Percentiles rank a stretch among this genome's conserved stretches.
Conservation (phyloP, 2,113 vertebrate species). For the Ia io region DNA sequence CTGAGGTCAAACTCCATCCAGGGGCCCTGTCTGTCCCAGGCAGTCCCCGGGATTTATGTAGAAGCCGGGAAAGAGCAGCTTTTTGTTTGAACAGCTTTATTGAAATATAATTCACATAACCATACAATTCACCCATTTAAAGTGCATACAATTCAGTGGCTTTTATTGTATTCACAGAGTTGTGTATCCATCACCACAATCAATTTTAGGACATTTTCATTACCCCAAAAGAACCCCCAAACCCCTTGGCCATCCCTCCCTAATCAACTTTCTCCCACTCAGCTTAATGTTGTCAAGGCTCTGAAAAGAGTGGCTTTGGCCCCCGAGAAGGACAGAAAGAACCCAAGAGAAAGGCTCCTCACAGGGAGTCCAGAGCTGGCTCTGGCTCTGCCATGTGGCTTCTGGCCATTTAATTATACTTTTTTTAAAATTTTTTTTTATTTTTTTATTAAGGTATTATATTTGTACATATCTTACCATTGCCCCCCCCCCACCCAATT, state of each 20-base stretch:
- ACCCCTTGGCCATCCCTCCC: background rate
- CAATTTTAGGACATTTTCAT: slow-evolving; percentile 33
- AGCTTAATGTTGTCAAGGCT: background rate
- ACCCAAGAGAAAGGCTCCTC: background rate
- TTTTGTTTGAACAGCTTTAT: slow-evolving; percentile 12
- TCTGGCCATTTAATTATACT: background rate
- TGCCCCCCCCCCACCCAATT: no score
- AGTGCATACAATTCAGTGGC: background rate
- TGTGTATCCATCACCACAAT: background rate
- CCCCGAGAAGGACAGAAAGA: background rate
- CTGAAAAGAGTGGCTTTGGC: background rate
- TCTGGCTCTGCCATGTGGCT: background rate
- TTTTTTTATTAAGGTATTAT: no score
- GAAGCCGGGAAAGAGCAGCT: background rate
- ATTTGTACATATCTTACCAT: no score
- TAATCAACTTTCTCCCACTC: background rate
- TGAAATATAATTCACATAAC: background rate
- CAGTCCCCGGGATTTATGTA: background rate
- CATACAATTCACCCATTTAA: background rate
- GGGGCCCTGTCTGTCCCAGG: background rate
- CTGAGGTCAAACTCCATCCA: background rate
- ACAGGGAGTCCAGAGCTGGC: background rate
- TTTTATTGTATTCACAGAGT: background rate
- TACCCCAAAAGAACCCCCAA: background rate
- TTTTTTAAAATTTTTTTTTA: no score